These are phyloP conservation scores for Drosophila bifasciata DNA, from an alignment of 1,140 invertebrate genomes.

Conservation along the genomic window DNA sequence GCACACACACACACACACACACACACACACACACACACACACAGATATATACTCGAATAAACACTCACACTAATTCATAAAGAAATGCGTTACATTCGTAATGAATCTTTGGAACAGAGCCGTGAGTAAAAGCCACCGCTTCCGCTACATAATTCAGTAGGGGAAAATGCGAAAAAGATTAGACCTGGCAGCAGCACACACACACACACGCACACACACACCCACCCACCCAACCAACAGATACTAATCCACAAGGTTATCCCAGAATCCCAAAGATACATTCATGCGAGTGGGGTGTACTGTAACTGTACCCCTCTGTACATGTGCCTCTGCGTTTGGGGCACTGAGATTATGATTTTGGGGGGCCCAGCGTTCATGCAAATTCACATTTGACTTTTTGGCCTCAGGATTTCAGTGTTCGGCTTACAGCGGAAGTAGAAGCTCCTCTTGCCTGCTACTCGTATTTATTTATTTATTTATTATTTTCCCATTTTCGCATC, in stretches of 20 bases:
- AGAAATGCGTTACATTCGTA: constrained; percentile 49
- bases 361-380: constrained; percentile 49
- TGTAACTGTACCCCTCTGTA: constrained; percentile 11
- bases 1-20: background rate
- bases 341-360: constrained; percentile 62
- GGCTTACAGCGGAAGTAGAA: too few relatives aligned
- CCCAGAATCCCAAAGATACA: constrained; percentile 29
- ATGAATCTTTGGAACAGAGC: constrained; percentile 63
- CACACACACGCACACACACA: constrained; percentile 1
- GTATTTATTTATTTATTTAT: constrained; percentile 35
- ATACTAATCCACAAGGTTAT: background rate
- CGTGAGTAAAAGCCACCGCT: constrained; percentile 68
- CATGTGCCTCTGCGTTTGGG: constrained; percentile 25
- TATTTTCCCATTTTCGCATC: constrained; percentile 33
- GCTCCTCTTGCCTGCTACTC: background rate
- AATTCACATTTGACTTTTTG: constrained; percentile 73
- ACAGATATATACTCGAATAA: constrained; percentile 9
- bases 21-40: constrained; percentile 7
- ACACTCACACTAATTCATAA: constrained; percentile 26
- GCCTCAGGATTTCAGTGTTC: constrained; percentile 38
- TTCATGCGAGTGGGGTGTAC: constrained; percentile 19
- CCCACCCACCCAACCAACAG: background rate
- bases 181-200: constrained; percentile 29
- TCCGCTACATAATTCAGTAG: constrained; percentile 77
- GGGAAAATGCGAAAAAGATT: constrained; percentile 63